Percentiles rank a stretch among this genome's conserved stretches.
phyloP scores from a whole-genome alignment of 2,797 vertebrate genomes.

The Synaphobranchus kaupii region DNA sequence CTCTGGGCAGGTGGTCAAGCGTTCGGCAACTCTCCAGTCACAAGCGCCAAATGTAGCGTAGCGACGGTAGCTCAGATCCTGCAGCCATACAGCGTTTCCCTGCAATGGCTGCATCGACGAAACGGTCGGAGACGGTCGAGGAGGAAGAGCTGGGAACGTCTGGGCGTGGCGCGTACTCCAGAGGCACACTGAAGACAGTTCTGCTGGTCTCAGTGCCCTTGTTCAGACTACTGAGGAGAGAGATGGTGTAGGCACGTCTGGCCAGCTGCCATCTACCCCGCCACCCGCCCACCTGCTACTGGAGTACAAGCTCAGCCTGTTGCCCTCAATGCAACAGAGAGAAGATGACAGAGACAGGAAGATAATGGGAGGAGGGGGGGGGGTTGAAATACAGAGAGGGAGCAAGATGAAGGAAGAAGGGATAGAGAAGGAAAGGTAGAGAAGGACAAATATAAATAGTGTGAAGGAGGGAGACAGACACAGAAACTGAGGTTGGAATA shows the following conservation, averaged over 20 bases:
- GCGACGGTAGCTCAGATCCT: not conserved
- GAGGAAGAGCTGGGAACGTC: not conserved
- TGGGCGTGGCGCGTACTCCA: too few relatives aligned
- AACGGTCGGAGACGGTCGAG: not conserved
- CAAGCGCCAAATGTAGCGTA: not conserved
- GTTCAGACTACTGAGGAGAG: not conserved
- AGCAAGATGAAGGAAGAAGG: not conserved
- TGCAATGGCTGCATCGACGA: too few relatives aligned
- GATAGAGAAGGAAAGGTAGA: not conserved
- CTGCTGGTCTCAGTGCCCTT: not conserved
- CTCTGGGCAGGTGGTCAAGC: not conserved
- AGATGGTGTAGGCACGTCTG: not conserved
- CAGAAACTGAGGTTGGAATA: not conserved
- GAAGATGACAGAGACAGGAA: not conserved
- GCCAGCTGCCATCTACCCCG: not conserved
- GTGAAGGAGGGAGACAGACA: not conserved
- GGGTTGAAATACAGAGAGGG: not conserved
- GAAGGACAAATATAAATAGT: not conserved
- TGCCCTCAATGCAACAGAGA: not conserved
- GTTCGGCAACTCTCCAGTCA: not conserved
- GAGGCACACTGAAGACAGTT: not conserved
- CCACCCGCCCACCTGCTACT: not conserved
- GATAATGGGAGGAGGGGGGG: not conserved
- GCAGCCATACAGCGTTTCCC: not conserved
- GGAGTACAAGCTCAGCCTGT: not conserved